A percentile compares a stretch with the other conserved stretches of the same genome.
These are phyloP conservation scores for Phthorimaea operculella DNA, from an alignment of 1,140 invertebrate genomes.

Conservation along the genomic window DNA sequence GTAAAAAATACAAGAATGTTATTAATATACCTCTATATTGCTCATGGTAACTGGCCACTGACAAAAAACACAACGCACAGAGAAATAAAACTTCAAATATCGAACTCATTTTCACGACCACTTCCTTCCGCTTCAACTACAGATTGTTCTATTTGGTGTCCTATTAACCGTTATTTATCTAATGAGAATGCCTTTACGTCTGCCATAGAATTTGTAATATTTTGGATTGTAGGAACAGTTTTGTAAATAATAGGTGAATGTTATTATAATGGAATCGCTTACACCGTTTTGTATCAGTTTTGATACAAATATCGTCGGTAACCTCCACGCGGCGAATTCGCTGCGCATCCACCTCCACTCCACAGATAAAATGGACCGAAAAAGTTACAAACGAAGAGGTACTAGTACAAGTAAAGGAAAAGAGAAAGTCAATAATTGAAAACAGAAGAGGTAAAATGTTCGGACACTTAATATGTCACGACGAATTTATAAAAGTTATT, in stretches of 20 bases:
- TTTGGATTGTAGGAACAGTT: not conserved
- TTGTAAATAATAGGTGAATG: not conserved
- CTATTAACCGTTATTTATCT: too few relatives aligned
- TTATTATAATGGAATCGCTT: not conserved
- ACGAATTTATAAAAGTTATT: too few relatives aligned
- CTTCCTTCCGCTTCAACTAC: not conserved
- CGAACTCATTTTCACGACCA: not conserved
- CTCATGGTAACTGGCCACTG: slow-evolving; percentile 37
- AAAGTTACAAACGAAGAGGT: too few relatives aligned
- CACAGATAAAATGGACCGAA: too few relatives aligned
- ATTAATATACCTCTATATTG: slow-evolving; percentile 40
- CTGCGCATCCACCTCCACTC: too few relatives aligned
- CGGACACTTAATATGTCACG: too few relatives aligned
- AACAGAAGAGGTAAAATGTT: too few relatives aligned
- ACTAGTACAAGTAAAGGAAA: too few relatives aligned
- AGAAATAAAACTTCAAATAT: slow-evolving; percentile 11
- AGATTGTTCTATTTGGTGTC: not conserved
- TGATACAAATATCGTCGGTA: too few relatives aligned
- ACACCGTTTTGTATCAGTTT: not conserved
- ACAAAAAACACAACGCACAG: slow-evolving; percentile 11
- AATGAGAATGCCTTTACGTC: not conserved
- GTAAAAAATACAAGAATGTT: slow-evolving; percentile 7
- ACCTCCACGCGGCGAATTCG: too few relatives aligned
- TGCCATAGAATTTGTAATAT: not conserved
- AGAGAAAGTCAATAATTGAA: too few relatives aligned